phyloP scores from a whole-genome alignment of 2,113 vertebrate genomes.

The Mandrillus leucophaeus region DNA sequence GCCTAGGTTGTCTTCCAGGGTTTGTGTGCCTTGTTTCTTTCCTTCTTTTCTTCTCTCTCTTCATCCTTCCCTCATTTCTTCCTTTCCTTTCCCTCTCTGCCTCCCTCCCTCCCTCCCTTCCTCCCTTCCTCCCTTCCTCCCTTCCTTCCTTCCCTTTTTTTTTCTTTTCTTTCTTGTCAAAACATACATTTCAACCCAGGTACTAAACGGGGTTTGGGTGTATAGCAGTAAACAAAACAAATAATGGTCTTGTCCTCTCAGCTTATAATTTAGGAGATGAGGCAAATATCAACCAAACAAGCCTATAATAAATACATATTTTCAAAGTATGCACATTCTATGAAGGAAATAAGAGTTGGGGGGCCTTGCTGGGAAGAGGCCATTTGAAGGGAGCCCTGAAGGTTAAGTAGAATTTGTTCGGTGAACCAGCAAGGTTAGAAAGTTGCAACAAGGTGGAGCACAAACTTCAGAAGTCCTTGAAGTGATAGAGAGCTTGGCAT shows the following conservation, averaged over 20 bases:
- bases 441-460: not conserved
- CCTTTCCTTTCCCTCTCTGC: not conserved
- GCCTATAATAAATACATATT: not conserved
- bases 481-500: not conserved
- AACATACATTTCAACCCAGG: not conserved
- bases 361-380: not conserved
- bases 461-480: not conserved
- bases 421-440: not conserved
- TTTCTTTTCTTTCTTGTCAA: not conserved
- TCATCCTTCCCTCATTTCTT: too few relatives aligned
- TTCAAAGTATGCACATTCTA: not conserved
- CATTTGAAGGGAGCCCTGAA: not conserved
- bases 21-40: not conserved
- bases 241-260: not conserved
- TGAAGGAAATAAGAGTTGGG: not conserved
- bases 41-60: not conserved
- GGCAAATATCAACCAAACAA: not conserved
- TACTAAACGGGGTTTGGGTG: not conserved
- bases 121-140: fast-evolving
- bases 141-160: not conserved
- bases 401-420: not conserved
- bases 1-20: too few relatives aligned
- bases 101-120: too few relatives aligned
- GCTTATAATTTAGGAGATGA: not conserved
- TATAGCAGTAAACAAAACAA: not conserved